Evolutionary conservation across 35 echinoderm and acorn worm genomes (phyloP).

Genomic region (Ptychodera flava): DNA sequence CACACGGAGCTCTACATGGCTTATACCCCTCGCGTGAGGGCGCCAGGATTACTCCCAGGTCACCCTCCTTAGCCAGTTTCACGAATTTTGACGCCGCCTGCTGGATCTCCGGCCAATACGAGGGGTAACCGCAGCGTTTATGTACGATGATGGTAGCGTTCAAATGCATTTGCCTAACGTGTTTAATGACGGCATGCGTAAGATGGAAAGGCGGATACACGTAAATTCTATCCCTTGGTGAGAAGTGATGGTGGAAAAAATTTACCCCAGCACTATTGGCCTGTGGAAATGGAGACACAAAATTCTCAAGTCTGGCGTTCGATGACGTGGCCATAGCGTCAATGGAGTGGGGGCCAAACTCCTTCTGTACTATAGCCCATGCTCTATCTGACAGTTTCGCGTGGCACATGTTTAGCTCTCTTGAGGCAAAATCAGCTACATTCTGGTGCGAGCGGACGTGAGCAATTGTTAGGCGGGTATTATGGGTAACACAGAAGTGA

Average conservation of each 20-base stretch:
- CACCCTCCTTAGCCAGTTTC: no score
- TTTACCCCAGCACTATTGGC: neutral
- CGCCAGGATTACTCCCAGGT: no score
- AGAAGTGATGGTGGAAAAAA: neutral
- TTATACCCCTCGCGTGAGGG: no score
- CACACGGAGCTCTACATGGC: no score
- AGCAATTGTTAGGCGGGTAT: neutral
- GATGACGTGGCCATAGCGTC: neutral
- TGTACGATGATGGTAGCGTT: neutral
- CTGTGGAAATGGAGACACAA: neutral
- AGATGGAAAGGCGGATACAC: neutral
- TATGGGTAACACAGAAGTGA: neutral
- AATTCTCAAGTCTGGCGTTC: neutral
- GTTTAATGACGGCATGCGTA: neutral
- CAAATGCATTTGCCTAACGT: neutral
- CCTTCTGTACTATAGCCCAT: neutral
- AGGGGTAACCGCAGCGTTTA: no score
- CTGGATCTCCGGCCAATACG: no score
- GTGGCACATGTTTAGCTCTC: neutral
- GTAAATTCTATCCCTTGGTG: neutral
- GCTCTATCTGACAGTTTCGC: neutral
- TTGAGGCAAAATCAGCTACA: neutral
- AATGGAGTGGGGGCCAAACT: neutral
- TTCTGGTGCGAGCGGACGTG: neutral
- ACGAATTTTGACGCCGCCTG: no score